Evolutionary conservation across 2,797 vertebrate genomes (phyloP), one percentile per base, ranked within the genome.

Genomic region (Kryptolebias ocellatus): DNA sequence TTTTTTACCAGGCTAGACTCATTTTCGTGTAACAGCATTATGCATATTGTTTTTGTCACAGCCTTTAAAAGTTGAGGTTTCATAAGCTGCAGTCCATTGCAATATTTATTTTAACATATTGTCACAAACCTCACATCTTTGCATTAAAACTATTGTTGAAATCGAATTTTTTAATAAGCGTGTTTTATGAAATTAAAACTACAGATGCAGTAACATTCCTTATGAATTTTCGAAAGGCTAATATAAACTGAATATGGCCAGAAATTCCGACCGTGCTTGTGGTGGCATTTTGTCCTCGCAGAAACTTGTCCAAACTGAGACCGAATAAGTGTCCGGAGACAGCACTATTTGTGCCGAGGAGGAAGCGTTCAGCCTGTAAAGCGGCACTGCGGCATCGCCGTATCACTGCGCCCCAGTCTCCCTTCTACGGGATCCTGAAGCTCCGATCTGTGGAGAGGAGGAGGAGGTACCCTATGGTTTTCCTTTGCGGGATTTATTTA

Each of bases 301-400:
- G 17, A 0, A 47, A 53, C n/a, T 24, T 31, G 39, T 53, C 7
- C n/a, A 46, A 42, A 52, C 4, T 14, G 12, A 15, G n/a, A 34
- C 27, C 0, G 7, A 37, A 29, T 14, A 42, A 5, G 58, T 2
- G 64, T 75, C 65, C 80, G 72, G 53, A 73, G 63, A 53, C 84
- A 75, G 94, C 91, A 95, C 94, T 95, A 93, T 84, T 94, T 94
- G 89, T 81, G 83, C 86, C 67, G 93, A 90, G 93, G 93, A 94
- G 90, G 93, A 91, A 92, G 92, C 93, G 84, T 28, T 89, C 85
- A 88, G 90, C 92, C 87, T 92, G 93, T 91, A 92, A 93, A 94
- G 93, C 92, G 93, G 94, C 93, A 95, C 93, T 95, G 93, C 94
- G 94, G 93, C 93, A 94, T 79, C 85, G 85, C 83, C 81, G 89